phyloP scores from a whole-genome alignment of 35 echinoderm and acorn worm species.

The Anneissia japonica region DNA sequence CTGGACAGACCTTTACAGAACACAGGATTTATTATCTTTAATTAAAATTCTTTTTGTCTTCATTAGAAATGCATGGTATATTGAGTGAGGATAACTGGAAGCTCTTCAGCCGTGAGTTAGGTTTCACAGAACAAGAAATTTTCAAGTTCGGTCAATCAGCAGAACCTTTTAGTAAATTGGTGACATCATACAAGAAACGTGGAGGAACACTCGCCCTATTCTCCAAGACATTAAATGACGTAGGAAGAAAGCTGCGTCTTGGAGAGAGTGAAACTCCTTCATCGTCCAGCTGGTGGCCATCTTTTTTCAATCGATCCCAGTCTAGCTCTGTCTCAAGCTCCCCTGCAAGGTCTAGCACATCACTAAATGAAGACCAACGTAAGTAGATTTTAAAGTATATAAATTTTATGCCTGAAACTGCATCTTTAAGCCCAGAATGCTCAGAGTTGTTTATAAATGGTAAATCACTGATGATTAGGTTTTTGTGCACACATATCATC shows the following conservation, averaged over 20 bases:
- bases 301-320: not conserved
- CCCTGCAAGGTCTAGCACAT: not conserved
- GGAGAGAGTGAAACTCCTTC: not conserved
- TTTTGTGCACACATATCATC: no score
- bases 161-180: conserved; percentile 54
- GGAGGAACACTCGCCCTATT: conserved; percentile 67
- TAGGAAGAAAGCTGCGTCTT: conserved; percentile 38
- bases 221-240: conserved; percentile 55
- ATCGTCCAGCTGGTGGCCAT: not conserved
- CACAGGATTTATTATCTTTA: no score
- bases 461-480: no score
- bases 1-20: no score
- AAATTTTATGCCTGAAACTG: no score
- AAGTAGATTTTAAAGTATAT: no score
- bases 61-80: conserved; percentile 65
- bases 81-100: conserved; percentile 75
- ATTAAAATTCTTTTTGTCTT: not conserved
- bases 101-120: conserved; percentile 57
- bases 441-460: no score
- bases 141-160: conserved; percentile 40
- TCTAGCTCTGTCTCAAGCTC: not conserved
- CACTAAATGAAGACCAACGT: not conserved
- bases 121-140: conserved; percentile 57
- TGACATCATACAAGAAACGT: conserved; percentile 44
- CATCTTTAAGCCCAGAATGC: no score